Evolutionary conservation across 2,797 vertebrate genomes (phyloP).

Genomic region (Petrocephalus schoutedeni): DNA sequence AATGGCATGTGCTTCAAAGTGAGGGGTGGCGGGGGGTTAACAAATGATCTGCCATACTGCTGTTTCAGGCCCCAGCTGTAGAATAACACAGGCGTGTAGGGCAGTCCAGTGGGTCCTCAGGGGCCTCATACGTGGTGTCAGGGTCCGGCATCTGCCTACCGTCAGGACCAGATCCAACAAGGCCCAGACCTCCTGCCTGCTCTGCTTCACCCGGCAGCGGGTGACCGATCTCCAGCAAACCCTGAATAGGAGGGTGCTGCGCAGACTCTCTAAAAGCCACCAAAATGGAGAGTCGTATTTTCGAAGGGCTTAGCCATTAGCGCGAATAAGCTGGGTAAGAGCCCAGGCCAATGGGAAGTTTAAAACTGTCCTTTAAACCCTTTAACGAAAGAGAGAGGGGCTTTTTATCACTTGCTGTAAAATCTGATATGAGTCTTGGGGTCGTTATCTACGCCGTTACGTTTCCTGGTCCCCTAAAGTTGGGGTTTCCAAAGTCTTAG

Average conservation of each 20-base stretch:
- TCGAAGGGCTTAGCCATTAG: neutral
- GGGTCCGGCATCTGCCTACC: constrained; percentile 42
- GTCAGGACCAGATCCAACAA: constrained; percentile 30
- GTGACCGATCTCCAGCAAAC: constrained; percentile 63
- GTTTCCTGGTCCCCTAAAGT: neutral
- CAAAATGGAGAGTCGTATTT: neutral
- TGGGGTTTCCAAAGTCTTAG: neutral
- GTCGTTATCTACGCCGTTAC: neutral
- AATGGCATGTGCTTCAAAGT: neutral
- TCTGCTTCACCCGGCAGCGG: constrained; percentile 41
- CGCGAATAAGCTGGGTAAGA: neutral
- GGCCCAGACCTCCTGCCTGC: neutral
- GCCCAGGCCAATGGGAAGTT: neutral
- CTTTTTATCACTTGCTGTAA: neutral
- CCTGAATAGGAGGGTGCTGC: constrained; percentile 52
- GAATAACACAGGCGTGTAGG: constrained; percentile 49
- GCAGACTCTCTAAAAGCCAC: neutral
- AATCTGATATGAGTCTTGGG: neutral
- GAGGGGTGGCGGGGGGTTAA: constrained; percentile 42
- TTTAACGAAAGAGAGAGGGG: neutral
- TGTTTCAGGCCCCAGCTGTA: constrained; percentile 54
- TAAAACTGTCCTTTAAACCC: neutral
- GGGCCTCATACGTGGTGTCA: constrained; percentile 42
- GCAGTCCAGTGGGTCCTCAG: constrained; percentile 50
- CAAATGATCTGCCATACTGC: constrained; percentile 55